phyloP scores from a whole-genome alignment of 1,140 invertebrate genomes.

The Melanaphis sacchari region DNA sequence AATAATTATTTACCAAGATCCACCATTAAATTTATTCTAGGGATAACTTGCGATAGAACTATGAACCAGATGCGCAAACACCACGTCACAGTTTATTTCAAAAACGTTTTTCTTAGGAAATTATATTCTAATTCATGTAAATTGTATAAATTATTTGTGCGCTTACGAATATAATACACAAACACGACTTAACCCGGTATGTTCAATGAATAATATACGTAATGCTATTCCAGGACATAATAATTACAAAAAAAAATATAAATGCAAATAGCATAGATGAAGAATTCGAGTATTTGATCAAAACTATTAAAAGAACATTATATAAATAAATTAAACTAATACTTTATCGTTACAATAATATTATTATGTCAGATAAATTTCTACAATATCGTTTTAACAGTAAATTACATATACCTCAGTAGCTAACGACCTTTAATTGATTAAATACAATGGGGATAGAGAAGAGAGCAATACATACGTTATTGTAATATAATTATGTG shows the following conservation, averaged over 20 bases:
- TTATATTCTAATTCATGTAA: background rate
- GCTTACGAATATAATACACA: background rate
- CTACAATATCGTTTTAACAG: background rate
- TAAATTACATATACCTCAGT: background rate
- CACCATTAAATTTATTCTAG: background rate
- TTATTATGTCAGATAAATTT: background rate
- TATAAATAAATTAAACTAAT: background rate
- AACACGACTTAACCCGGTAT: background rate
- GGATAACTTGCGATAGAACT: background rate
- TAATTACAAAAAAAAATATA: background rate
- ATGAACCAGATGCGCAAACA: constrained; percentile 35
- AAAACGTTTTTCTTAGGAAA: background rate
- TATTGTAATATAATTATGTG: background rate
- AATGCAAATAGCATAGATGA: background rate
- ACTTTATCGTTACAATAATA: background rate
- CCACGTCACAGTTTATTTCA: background rate
- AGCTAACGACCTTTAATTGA: background rate
- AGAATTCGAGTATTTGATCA: background rate
- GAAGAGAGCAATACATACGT: background rate
- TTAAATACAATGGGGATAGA: background rate
- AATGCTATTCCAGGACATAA: background rate
- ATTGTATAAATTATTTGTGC: background rate
- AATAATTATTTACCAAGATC: background rate
- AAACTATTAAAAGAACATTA: background rate
- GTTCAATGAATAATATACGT: background rate